Evolutionary conservation across 2,797 vertebrate genomes (phyloP).

Genomic region (Pygocentrus nattereri): DNA sequence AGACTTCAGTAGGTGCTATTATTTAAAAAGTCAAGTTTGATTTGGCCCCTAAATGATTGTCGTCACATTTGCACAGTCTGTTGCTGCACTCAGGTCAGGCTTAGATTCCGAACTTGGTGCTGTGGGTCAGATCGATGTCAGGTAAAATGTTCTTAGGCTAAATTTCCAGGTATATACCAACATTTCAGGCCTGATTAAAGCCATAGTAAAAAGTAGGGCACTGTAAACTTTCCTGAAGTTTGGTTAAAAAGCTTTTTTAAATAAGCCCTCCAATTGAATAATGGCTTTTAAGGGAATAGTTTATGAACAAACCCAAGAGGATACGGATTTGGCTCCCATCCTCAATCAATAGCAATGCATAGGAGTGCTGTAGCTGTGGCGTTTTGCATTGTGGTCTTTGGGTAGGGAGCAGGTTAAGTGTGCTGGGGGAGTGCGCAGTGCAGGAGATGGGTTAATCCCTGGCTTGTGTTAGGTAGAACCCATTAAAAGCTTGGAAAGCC

Average conservation of each 20-base stretch:
- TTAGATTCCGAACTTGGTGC: neutral
- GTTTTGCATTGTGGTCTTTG: slow-evolving; percentile 35
- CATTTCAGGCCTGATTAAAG: neutral
- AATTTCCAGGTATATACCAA: no score
- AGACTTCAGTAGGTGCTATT: no score
- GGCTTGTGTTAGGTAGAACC: slow-evolving; percentile 49
- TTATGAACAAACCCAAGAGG: slow-evolving; percentile 18
- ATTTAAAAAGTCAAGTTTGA: no score
- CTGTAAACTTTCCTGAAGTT: slow-evolving; percentile 25
- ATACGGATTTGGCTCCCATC: slow-evolving; percentile 31
- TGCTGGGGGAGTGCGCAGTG: slow-evolving; percentile 12
- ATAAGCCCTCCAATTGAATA: slow-evolving; percentile 2
- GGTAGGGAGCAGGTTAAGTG: slow-evolving; percentile 50
- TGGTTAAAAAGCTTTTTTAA: slow-evolving; percentile 20
- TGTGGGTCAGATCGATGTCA: neutral
- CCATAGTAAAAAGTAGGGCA: slow-evolving; percentile 23
- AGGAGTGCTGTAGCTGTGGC: slow-evolving; percentile 18
- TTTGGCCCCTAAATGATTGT: no score
- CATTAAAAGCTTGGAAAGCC: slow-evolving; percentile 50
- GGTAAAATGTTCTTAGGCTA: neutral
- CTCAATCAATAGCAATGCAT: slow-evolving; percentile 47
- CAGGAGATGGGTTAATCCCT: slow-evolving; percentile 48
- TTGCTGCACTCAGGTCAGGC: no score
- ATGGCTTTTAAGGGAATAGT: slow-evolving; percentile 33
- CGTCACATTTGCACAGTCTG: no score